phyloP scores from a whole-genome alignment of 2,797 vertebrate genomes.

The Brotula barbata region DNA sequence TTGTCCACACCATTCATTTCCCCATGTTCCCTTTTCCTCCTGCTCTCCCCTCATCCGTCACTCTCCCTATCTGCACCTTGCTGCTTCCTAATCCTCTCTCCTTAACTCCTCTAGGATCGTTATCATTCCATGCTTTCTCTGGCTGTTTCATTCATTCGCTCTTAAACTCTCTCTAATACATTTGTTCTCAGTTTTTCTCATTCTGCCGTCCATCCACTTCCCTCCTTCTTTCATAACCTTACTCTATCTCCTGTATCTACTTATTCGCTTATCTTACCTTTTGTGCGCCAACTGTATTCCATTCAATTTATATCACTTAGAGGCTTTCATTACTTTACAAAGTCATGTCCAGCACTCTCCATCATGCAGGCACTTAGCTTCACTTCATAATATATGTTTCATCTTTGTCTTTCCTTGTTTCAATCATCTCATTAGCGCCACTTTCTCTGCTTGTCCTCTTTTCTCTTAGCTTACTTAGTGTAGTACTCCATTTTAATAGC shows the following conservation, averaged over 20 bases:
- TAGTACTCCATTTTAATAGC: constrained; percentile 20
- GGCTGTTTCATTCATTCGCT: constrained; percentile 66
- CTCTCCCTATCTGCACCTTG: constrained; percentile 59
- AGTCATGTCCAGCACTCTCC: constrained; percentile 27
- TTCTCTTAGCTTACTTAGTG: constrained; percentile 11
- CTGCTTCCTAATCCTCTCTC: constrained; percentile 52
- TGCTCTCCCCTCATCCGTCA: constrained; percentile 62
- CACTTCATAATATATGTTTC: constrained; percentile 44
- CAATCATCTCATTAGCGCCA: constrained; percentile 29
- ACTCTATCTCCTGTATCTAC: constrained; percentile 11
- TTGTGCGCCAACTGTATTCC: constrained; percentile 15
- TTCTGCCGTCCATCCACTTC: constrained; percentile 2
- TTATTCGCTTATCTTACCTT: constrained; percentile 33
- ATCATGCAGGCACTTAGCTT: constrained; percentile 36
- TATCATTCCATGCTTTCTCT: constrained; percentile 56
- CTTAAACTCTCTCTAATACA: constrained; percentile 50
- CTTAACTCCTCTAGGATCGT: constrained; percentile 62
- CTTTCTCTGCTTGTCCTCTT: constrained; percentile 10
- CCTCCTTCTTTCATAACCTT: no score
- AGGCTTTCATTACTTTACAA: constrained; percentile 51
- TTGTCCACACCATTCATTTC: constrained; percentile 61
- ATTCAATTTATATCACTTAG: constrained; percentile 47
- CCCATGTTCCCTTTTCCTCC: constrained; percentile 28
- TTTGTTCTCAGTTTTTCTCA: constrained; percentile 30
- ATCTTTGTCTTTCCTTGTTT: constrained; percentile 33